Conservation (phyloP, 92 coral and sea anemone species). For the Siderastrea radians region DNA sequence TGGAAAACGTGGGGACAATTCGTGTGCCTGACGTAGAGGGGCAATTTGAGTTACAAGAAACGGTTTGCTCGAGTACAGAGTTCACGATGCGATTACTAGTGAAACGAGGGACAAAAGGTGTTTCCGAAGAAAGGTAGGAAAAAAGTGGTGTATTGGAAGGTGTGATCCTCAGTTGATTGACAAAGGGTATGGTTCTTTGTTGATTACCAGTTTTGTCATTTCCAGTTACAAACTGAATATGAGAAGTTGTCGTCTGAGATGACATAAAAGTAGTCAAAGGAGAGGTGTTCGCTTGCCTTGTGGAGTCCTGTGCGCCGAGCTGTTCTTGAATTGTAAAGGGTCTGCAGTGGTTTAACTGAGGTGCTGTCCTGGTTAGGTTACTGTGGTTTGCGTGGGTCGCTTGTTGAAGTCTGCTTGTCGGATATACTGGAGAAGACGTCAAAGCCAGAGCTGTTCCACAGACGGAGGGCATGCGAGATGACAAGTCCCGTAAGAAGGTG, state of each 20-base stretch:
- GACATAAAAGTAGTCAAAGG: background rate
- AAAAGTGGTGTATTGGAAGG: background rate
- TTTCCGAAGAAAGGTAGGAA: background rate
- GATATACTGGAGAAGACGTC: slow-evolving; percentile 84
- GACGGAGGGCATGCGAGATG: slow-evolving; percentile 78
- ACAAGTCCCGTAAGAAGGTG: slow-evolving; percentile 81
- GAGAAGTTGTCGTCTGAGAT: slow-evolving; percentile 1
- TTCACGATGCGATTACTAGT: background rate
- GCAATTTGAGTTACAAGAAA: background rate
- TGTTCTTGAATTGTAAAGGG: slow-evolving; percentile 37
- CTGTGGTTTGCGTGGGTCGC: slow-evolving; percentile 74
- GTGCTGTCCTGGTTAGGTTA: slow-evolving; percentile 76
- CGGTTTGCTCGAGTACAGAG: background rate
- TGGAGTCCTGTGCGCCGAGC: background rate
- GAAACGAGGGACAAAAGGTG: slow-evolving; percentile 31
- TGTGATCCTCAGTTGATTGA: background rate
- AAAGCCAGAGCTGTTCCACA: slow-evolving; percentile 86
- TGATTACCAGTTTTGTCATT: background rate
- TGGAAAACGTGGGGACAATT: slow-evolving; percentile 21
- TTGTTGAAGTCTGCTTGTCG: slow-evolving; percentile 69
- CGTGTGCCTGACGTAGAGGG: background rate
- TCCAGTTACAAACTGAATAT: background rate
- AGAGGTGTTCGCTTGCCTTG: background rate
- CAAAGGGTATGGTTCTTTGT: background rate
- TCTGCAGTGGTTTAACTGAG: slow-evolving; percentile 59